phyloP scores from a whole-genome alignment of 2,797 vertebrate genomes.

The Anolis apletophallus region DNA sequence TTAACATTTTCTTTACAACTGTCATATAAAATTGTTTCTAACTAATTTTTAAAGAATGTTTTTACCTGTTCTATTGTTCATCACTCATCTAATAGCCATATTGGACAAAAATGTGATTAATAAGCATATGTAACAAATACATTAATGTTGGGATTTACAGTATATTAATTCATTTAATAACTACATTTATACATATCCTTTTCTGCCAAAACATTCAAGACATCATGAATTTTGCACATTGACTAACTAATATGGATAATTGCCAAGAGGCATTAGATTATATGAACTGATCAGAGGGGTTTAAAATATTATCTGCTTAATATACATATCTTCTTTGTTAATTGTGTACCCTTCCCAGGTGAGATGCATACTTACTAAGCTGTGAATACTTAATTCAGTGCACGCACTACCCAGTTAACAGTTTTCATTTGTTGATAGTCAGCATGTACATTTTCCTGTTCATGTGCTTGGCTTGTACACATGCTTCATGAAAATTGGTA shows the following conservation, averaged over 20 bases:
- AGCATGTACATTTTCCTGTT: neutral
- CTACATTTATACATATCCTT: neutral
- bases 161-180: neutral
- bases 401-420: neutral
- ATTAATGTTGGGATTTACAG: neutral
- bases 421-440: neutral
- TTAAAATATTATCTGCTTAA: neutral
- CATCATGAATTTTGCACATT: neutral
- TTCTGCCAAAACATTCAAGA: conserved; percentile 2
- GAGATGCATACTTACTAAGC: neutral
- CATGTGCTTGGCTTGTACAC: neutral
- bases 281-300: neutral
- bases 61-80: too few species aligned
- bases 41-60: too few species aligned
- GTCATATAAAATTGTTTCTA: too few species aligned
- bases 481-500: neutral
- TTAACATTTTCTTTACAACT: neutral
- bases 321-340: neutral
- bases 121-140: too few species aligned
- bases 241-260: neutral
- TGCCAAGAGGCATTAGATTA: neutral
- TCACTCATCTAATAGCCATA: too few species aligned
- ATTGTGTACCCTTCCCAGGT: neutral
- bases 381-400: neutral
- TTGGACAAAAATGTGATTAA: too few species aligned